Evolutionary conservation across 1,140 invertebrate species (phyloP), one percentile per base, ranked within the genome.

Genomic region (Bradysia coprophila): DNA sequence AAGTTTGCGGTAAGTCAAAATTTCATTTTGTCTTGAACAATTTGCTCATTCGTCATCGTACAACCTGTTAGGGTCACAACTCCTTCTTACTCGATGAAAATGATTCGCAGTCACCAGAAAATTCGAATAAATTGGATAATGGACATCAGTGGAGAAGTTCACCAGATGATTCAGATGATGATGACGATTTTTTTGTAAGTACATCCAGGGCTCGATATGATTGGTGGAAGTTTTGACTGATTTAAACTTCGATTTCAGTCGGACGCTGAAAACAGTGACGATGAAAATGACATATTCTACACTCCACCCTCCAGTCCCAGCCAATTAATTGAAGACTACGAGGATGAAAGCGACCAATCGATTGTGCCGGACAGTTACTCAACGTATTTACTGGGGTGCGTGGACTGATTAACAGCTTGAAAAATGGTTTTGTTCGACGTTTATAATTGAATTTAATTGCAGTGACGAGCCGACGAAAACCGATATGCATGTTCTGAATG

Each of bases 401-500:
- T n/a, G n/a, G n/a, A n/a, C n/a, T n/a, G n/a, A n/a, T n/a, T n/a
- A n/a, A n/a, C n/a, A n/a, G n/a, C n/a, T n/a, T n/a, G n/a, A n/a
- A n/a, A n/a, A n/a, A n/a, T n/a, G n/a, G n/a, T n/a, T n/a, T n/a
- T 19, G 16, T 13, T 38, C 20, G n/a, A 39, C 13, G n/a, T 11
- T 13, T 3, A 23, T 39, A 22, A 28, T 28, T 28, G 13, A 8
- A 8, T 45, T 47, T 46, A 47, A 41, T 64, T 68, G 41, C 51
- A 80, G 77, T 9, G 67, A 71, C 46, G 63, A 67, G 45, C 76
- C 78, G 15, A 72, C 73, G 0, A 81, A 78, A 54, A 67, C 73
- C 41, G 81, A 85, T 59, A 61, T 72, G 43, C 67, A 76, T 24
- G 79, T 81, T 36, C 73, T 68, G 43, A 75, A 77, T 49, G 79